Base-by-base conservation (phyloP, 2,113 vertebrate species). In the Coryphaenoides rupestris region DNA sequence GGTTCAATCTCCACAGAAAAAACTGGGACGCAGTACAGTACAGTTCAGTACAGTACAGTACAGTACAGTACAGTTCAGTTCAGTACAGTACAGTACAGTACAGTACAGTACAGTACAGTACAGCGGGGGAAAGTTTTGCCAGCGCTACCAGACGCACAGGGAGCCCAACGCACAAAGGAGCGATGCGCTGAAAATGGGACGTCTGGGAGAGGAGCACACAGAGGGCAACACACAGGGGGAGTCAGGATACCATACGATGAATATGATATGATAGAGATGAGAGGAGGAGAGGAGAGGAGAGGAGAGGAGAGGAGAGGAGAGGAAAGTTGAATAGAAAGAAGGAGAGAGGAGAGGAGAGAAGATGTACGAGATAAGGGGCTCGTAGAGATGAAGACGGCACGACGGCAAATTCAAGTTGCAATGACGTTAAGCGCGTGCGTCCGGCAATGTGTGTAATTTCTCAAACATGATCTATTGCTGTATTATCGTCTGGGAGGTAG, bases 1-100 rank as follows among this genome's bases (percentile, higher is more conserved):
- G n/a, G n/a, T 81, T 78, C 84, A 88, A 85, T 85, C 82, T 90
- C 84, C 26, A 75, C 63, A 83, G 81, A n/a, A n/a, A 82, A 84
- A 81, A 78, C 69, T 12, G n/a, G 65, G 75, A 81, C 68, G 73
- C 74, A 77, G 86, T 84, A 72, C 56, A 74, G 70, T 76, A 74
- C 82, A 82, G 76, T 85, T 70, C n/a, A n/a, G n/a, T n/a, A n/a
- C n/a, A n/a, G n/a, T n/a, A n/a, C n/a, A n/a, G n/a, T n/a, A n/a
- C n/a, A n/a, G n/a, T n/a, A n/a, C n/a, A n/a, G n/a, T n/a, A n/a
- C n/a, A n/a, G n/a, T n/a, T n/a, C n/a, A n/a, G n/a, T n/a, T n/a
- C n/a, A n/a, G n/a, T n/a, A n/a, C n/a, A n/a, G n/a, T n/a, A n/a
- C n/a, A n/a, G n/a, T n/a, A n/a, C n/a, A n/a, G n/a, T n/a, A n/a